Base-by-base conservation (phyloP, 2,113 vertebrate genomes). In the Steatornis caripensis region DNA sequence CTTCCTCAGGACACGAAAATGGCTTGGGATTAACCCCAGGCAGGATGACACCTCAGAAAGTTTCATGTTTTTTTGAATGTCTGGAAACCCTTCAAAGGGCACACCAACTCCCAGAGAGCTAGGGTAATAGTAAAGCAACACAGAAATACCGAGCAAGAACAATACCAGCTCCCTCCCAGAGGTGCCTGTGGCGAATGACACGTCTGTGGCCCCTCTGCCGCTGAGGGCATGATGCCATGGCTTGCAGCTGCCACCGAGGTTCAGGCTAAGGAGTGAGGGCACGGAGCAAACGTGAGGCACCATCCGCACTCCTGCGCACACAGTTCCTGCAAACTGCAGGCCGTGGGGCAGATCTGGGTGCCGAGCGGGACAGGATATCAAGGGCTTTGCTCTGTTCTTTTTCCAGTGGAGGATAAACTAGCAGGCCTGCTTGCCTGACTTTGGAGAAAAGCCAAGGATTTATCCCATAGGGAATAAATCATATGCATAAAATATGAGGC, bases 401-500 rank as follows among this genome's bases (percentile, higher is more conserved):
- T 49, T 83, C 55, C 27, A 26, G 12, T 16, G 24, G 27, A 78
- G 60, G 84, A 66, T 15, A 87, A 86, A 15, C 11, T 39, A 18
- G 20, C 55, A 88, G 43, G 19, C 9, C 32, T 20, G 0, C 68
- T 90, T 62, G 24, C 6, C 26, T 34, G 15, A 23, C 39, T 70
- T 60, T 86, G 90, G 88, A 94, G 39, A 80, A 71, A 55, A 78
- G 83, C 83, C 95, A 96, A 81, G 29, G 46, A 15, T 84, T 94
- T 90, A 68, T 89, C 69, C 79, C 60, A 19, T 2, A 4, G 62
- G 55, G 46, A 83, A 90, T 92, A 87, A 91, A 90, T 91, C 69
- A 89, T 87, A 92, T 11, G 41, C 83, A 90, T 96, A 82, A 92
- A 96, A 87, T 95, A 86, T 77, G 54, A 53, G 84, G 76, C 91